Evolutionary conservation across 2,888 invertebrate genomes (phyloP), one percentile per base, ranked within the genome.

Genomic region (Gryllus longicercus): DNA sequence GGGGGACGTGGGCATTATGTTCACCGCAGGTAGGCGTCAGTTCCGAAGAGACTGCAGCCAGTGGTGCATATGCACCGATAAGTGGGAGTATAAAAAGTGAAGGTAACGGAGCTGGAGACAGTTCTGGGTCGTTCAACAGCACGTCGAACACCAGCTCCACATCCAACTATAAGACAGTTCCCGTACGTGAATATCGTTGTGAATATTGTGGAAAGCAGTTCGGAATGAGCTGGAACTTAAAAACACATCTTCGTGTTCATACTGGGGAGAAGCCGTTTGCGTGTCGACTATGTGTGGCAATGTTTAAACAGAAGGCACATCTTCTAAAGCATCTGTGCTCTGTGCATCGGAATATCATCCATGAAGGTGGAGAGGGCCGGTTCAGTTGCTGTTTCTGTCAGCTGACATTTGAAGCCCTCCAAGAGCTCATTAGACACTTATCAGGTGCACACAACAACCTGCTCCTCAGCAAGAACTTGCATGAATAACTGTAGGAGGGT

Each of bases 261-360:
- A 96, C 95, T 0, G 95, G 95, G 81, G 95, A 96, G 84, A 96
- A 95, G 86, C 95, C 95, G 0, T 96, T 96, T 86, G 95, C 95
- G 84, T 96, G 95, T 89, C 91, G 95, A 84, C 90, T 95, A 77
- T 96, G 95, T 86, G 95, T 95, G 81, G 95, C 95, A 80, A 96
- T 95, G 95, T 96, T 96, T 87, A 96, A 96, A 88, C 95, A 96
- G 85, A 96, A 96, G 86, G 95, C 95, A 11, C 95, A 96, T 86
- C 89, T 96, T 84, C 87, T 96, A 82, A 96, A 95, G 88, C 95
- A 96, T 86, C 90, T 96, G 85, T 95, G 95, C 88, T 95, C 95
- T 83, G 95, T 96, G 82, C 95, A 96, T 89, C 91, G 95, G 84
- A 95, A 95, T 87, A 94, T 95, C 82, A 95, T 95, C 87, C 94